Base-by-base conservation (phyloP, 2,888 invertebrate genomes). In the Micropterix aruncella region DNA sequence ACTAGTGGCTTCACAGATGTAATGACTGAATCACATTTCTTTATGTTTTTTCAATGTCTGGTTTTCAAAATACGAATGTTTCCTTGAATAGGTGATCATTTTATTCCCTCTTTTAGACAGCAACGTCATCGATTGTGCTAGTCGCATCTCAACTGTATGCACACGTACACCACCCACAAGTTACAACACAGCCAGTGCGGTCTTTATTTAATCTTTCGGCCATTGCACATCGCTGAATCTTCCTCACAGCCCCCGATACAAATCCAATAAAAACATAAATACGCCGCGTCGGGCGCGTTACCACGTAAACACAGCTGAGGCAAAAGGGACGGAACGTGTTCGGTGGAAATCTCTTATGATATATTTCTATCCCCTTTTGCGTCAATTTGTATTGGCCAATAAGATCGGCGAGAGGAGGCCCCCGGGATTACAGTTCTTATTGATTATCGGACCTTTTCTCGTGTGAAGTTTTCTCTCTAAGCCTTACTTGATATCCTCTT, bases 401-500 rank as follows among this genome's bases (percentile, higher is more conserved):
- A 62, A 64, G 65, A 63, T 57, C 59, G 57, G 56, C 60, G 60
- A 47, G 63, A 59, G 59, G 55, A 56, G 59, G 57, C 70, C 68
- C 66, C 55, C 54, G 70, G 70, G 70, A 70, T 68, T 69, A 66
- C 67, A 67, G 61, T 68, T 60, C 67, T 69, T 70, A 70, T 71
- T 70, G 70, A 70, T 71, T 66, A 64, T 65, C 61, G 64, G 65
- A 62, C 64, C 70, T 68, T 66, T 70, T 67, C 66, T 65, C 60
- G 61, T 59, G 27, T 27, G 27, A 27, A 27, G 27, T 27, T 27
- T 12, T 5, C 27, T n/a, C 27, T 7, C 27, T 27, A 27, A 27
- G 27, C 27, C 27, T 27, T 12, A 27, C 27, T 27, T 27, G 27
- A 27, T 27, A 27, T 27, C 27, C n/a, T 5, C 27, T 27, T 27